Evolutionary conservation across 1,140 invertebrate genomes (phyloP).

Genomic region (Bradysia coprophila): DNA sequence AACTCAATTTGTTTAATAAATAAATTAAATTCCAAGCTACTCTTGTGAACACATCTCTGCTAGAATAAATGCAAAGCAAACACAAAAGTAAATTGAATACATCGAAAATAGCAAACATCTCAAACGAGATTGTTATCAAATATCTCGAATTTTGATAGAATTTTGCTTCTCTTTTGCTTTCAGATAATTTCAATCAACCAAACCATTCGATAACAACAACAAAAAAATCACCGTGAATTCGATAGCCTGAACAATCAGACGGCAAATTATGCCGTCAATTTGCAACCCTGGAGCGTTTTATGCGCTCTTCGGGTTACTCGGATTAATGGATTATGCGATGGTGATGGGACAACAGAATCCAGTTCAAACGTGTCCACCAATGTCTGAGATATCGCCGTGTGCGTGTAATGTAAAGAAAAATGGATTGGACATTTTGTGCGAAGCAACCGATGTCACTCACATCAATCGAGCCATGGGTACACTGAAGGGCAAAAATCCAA

Average conservation of each 20-base stretch:
- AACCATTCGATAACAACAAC: no score
- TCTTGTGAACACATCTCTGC: no score
- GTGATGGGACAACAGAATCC: constrained; percentile 3
- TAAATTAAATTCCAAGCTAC: no score
- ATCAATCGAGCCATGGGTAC: constrained; percentile 54
- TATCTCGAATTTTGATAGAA: no score
- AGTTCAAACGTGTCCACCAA: constrained; percentile 48
- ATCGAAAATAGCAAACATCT: no score
- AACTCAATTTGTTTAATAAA: no score
- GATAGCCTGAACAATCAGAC: not conserved
- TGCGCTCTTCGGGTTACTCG: constrained; percentile 3
- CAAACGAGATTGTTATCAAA: no score
- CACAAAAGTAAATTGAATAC: no score
- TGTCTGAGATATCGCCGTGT: constrained; percentile 54
- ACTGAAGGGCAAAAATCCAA: constrained; percentile 50
- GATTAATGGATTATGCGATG: constrained; percentile 1
- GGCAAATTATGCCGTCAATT: constrained; percentile 3
- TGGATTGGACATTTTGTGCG: constrained; percentile 69
- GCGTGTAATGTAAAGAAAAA: constrained; percentile 66
- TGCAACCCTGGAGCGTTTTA: constrained; percentile 1
- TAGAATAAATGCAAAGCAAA: no score
- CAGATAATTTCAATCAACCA: no score
- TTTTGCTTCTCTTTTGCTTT: no score
- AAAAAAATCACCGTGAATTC: constrained; percentile 1
- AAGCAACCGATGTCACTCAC: constrained; percentile 54